Evolutionary conservation across 2,888 invertebrate genomes (phyloP), one percentile per base, ranked within the genome.

Genomic region (Drosophila formosana): DNA sequence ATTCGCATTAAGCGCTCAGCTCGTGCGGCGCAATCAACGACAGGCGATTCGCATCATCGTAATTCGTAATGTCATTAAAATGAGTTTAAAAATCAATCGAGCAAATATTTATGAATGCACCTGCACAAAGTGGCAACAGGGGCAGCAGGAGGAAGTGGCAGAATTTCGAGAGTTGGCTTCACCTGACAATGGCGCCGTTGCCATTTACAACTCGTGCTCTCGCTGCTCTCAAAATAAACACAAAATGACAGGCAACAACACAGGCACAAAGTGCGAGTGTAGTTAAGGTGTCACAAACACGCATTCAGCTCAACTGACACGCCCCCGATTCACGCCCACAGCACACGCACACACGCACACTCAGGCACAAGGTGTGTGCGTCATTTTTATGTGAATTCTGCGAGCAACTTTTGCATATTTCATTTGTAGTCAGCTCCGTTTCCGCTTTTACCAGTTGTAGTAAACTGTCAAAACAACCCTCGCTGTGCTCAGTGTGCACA

Each of bases 281-380:
- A 79, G 87, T 82, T 84, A 77, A 87, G 77, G 80, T 85, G 85
- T 85, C 85, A 82, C 75, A 85, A 84, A 68, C 83, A 83, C 66
- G 39, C 49, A 46, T 46, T 50, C 47, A 60, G 41, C 37, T 3
- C 52, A 45, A 41, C 41, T 45, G 37, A 45, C 75, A 75, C 73
- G 65, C 77, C 55, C 56, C 30, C n/a, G 11, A 4, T 11, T n/a
- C 2, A 11, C 37, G 11, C 37, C 37, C 37, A 47, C 45, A 37
- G 4, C 3, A 34, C 34, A 34, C 52, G 34, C 46, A 11, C 37
- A 3, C 13, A 56, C 58, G 8, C n/a, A 13, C 41, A 7, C 7
- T 53, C 34, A 56, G 26, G 5, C 7, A 23, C 25, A 30, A 56
- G 46, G 45, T 56, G 56, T 46, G 37, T 45, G 25, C 37, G 39